Percentiles rank a stretch among this genome's conserved stretches.
Conservation (phyloP, 2,113 vertebrate species). For the Tupaia chinensis region DNA sequence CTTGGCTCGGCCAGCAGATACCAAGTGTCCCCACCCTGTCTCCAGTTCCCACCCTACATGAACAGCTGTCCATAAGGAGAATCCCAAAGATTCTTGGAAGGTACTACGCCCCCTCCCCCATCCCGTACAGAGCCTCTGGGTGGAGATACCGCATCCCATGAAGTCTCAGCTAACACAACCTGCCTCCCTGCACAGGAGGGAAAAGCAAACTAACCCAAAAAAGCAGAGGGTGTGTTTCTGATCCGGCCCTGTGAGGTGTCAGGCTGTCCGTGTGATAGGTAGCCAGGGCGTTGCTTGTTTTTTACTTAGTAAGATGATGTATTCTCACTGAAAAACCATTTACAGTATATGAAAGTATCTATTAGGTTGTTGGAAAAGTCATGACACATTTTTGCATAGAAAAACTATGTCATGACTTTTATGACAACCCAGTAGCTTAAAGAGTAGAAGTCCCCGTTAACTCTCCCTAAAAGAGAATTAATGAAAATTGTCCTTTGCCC, state of each 20-base stretch:
- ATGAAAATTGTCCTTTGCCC: background rate
- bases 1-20: background rate
- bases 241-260: background rate
- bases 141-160: background rate
- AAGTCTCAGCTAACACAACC: background rate
- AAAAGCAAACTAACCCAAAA: background rate
- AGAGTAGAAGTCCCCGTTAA: background rate
- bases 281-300: background rate
- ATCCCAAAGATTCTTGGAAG: background rate
- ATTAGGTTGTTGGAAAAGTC: too few relatives aligned
- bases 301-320: background rate
- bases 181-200: background rate
- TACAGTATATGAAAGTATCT: background rate
- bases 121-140: background rate
- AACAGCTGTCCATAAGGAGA: background rate
- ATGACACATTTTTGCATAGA: too few relatives aligned
- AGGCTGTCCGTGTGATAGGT: background rate
- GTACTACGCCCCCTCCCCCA: background rate
- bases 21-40: rapidly evolving
- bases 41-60: background rate
- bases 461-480: background rate
- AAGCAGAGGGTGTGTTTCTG: background rate
- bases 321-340: background rate
- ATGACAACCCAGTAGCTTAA: background rate
- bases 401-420: too few relatives aligned